A percentile compares a stretch with the other conserved stretches of the same genome.
These are phyloP conservation scores for Scelioninae gen. 1 DNA, from an alignment of 2,888 invertebrate species.

Conservation along the genomic window DNA sequence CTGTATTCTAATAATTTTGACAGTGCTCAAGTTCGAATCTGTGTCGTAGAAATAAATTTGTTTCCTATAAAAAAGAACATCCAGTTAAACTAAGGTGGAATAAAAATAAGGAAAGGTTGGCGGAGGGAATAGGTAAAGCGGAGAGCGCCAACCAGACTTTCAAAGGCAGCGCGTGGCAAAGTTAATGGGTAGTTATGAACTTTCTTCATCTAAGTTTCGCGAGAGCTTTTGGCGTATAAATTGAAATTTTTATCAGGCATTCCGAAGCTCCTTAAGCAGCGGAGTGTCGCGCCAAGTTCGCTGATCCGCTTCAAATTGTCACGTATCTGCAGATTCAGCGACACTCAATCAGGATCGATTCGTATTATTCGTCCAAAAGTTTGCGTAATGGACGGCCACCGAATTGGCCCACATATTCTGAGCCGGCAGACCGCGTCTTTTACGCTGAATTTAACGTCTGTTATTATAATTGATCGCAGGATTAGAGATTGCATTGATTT, in stretches of 20 bases:
- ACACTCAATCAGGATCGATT: conserved; percentile 66
- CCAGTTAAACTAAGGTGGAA: conserved; percentile 27
- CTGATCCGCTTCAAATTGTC: conserved; percentile 65
- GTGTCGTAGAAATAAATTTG: conserved; percentile 12
- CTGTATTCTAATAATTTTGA: neutral
- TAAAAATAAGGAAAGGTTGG: conserved; percentile 21
- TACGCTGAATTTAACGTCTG: conserved; percentile 47
- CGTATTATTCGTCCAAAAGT: conserved; percentile 59
- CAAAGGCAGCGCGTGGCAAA: conserved; percentile 68
- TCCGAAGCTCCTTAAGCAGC: conserved; percentile 74
- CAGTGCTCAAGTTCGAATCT: conserved; percentile 1
- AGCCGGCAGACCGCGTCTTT: conserved; percentile 36
- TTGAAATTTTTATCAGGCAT: conserved; percentile 79
- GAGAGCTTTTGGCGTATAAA: conserved; percentile 77
- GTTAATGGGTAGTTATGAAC: conserved; percentile 80
- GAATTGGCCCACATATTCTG: conserved; percentile 45
- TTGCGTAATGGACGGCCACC: conserved; percentile 39
- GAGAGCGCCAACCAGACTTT: conserved; percentile 66
- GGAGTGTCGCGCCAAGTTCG: conserved; percentile 64
- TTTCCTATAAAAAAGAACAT: conserved; percentile 18
- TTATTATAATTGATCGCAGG: conserved; percentile 48
- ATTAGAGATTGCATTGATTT: conserved; percentile 42
- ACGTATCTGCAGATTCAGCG: conserved; percentile 68
- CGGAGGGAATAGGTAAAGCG: conserved; percentile 9
- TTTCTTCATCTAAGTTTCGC: conserved; percentile 79